Conservation (phyloP, 2,797 vertebrate species). For the Hemitrygon akajei region DNA sequence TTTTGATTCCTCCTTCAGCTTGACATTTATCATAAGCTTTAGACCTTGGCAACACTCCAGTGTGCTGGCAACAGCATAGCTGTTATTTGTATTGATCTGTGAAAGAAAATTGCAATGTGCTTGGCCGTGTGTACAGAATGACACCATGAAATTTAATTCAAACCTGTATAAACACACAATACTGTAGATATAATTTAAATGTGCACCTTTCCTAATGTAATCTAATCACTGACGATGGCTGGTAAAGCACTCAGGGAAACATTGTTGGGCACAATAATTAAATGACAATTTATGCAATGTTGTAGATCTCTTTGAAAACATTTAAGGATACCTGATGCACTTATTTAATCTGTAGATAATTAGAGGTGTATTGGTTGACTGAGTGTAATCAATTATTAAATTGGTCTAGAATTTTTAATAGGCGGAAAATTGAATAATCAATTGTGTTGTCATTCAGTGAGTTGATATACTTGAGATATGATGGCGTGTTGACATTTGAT, state of each 20-base stretch:
- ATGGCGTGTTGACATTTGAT: not conserved
- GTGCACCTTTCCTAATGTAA: not conserved
- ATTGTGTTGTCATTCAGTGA: not conserved
- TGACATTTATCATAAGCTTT: not conserved
- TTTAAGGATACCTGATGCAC: not conserved
- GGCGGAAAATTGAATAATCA: not conserved
- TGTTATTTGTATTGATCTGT: not conserved
- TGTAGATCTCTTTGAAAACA: not conserved
- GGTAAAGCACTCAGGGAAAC: not conserved
- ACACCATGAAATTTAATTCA: not conserved
- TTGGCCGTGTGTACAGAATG: not conserved
- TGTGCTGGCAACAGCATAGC: not conserved
- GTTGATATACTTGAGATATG: not conserved
- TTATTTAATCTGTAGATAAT: not conserved
- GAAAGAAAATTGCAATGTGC: not conserved
- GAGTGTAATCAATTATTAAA: slow-evolving; percentile 8
- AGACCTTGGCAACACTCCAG: not conserved
- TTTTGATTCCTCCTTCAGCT: not conserved
- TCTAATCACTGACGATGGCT: not conserved
- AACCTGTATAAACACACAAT: not conserved
- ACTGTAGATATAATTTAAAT: not conserved
- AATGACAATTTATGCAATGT: not conserved
- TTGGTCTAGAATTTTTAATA: not conserved
- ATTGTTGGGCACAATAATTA: not conserved
- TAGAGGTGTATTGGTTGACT: not conserved